These are phyloP conservation scores for Dicentrarchus labrax DNA, from an alignment of 2,113 vertebrate genomes.

Conservation along the genomic window DNA sequence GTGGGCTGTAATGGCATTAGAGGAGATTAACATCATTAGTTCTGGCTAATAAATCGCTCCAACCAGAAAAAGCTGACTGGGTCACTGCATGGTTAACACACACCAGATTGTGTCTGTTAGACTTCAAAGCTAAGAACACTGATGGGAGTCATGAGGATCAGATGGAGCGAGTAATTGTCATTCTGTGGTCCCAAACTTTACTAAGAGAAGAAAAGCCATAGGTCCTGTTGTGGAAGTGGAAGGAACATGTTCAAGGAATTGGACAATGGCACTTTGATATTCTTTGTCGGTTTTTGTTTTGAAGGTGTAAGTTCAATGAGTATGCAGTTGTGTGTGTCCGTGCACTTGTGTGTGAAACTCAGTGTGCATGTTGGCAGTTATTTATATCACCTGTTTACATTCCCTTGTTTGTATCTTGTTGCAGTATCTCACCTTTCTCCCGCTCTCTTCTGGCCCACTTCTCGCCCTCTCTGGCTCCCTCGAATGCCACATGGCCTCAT, in stretches of 20 bases:
- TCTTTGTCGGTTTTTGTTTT: conserved; percentile 61
- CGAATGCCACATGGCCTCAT: conserved; percentile 9
- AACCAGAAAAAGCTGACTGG: conserved; percentile 34
- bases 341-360: conserved; percentile 23
- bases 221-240: conserved; percentile 38
- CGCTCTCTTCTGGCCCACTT: conserved; percentile 32
- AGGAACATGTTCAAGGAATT: conserved; percentile 49
- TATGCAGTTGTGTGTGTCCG: conserved; percentile 16
- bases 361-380: conserved; percentile 57
- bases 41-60: conserved; percentile 41
- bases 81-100: conserved; percentile 39
- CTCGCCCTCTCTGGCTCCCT: neutral
- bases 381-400: conserved; percentile 79
- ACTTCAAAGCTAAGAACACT: conserved; percentile 62
- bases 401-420: conserved; percentile 73
- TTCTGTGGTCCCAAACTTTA: conserved; percentile 19
- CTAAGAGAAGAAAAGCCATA: neutral
- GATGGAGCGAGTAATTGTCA: conserved; percentile 24
- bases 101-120: conserved; percentile 1
- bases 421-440: conserved; percentile 61
- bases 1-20: conserved; percentile 60
- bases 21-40: conserved; percentile 69
- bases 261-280: conserved; percentile 70
- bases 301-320: conserved; percentile 39
- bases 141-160: conserved; percentile 43